A percentile compares a stretch with the other conserved stretches of the same genome.
Conservation (phyloP, 1,140 invertebrate genomes). For the Hermatobates lingyangjiaoensis region DNA sequence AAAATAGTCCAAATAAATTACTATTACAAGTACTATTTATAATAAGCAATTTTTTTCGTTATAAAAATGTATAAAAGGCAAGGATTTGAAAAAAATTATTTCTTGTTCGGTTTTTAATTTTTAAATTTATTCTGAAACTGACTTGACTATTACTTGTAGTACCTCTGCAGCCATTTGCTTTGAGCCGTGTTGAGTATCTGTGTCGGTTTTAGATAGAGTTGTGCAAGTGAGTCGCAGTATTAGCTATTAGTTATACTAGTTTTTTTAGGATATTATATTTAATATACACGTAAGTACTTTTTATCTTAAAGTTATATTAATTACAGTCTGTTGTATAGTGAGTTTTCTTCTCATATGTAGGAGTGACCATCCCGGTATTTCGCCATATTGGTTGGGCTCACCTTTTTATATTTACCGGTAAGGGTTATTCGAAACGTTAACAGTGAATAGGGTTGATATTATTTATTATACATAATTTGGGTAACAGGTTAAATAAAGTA, state of each 20-base stretch:
- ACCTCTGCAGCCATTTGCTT: slow-evolving; percentile 10
- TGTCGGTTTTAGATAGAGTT: slow-evolving; percentile 3
- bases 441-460: neutral
- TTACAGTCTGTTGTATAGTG: neutral
- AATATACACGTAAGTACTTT: slow-evolving; percentile 8
- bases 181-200: slow-evolving; percentile 7
- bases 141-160: too few relatives aligned
- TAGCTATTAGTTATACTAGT: slow-evolving; percentile 12
- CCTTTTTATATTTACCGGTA: slow-evolving; percentile 2
- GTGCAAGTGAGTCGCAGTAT: slow-evolving; percentile 9
- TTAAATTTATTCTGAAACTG: too few relatives aligned
- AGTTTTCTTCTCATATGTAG: slow-evolving; percentile 5
- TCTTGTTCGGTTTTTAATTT: too few relatives aligned
- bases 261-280: slow-evolving; percentile 6
- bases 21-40: too few relatives aligned
- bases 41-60: too few relatives aligned
- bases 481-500: too few relatives aligned
- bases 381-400: slow-evolving; percentile 11
- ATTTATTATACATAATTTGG: too few relatives aligned
- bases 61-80: too few relatives aligned
- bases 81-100: too few relatives aligned
- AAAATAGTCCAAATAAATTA: too few relatives aligned
- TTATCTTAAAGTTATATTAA: neutral
- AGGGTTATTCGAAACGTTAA: neutral
- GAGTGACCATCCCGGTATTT: slow-evolving; percentile 10